Conservation (phyloP, 2,888 invertebrate species). For the Cabera pusaria region DNA sequence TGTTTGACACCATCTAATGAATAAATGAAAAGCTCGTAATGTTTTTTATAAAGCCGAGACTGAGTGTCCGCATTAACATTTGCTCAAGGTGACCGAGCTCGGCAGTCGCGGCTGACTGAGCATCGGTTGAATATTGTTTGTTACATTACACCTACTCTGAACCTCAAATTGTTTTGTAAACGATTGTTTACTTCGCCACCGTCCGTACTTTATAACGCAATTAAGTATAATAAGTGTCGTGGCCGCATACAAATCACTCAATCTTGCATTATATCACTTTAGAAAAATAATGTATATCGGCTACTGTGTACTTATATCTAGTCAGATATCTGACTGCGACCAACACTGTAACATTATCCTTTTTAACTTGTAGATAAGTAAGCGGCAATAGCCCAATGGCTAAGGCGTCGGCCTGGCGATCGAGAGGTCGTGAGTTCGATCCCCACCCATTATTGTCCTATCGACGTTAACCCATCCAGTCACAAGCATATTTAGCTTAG, state of each 20-base stretch:
- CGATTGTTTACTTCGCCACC: constrained; percentile 35
- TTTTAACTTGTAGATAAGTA: too few species aligned
- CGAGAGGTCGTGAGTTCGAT: too few species aligned
- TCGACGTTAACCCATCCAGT: too few species aligned
- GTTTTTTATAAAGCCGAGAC: constrained; percentile 60
- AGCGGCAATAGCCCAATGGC: too few species aligned
- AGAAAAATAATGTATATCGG: too few species aligned
- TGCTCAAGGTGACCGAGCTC: constrained; percentile 78
- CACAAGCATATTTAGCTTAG: too few species aligned
- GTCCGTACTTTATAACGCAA: constrained; percentile 27
- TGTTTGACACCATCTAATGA: constrained; percentile 42
- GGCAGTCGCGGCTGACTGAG: constrained; percentile 75
- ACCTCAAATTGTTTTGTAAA: constrained; percentile 49
- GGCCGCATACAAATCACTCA: constrained; percentile 23
- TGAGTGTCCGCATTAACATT: constrained; percentile 76
- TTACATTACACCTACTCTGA: constrained; percentile 46
- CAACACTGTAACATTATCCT: too few species aligned
- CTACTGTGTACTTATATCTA: constrained; percentile 11
- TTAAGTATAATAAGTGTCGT: too few species aligned
- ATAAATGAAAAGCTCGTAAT: constrained; percentile 61
- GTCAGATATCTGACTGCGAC: constrained; percentile 4
- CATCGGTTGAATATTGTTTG: constrained; percentile 63
- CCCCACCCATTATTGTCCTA: too few species aligned
- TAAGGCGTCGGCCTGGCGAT: too few species aligned
- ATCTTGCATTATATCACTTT: too few species aligned